Conservation (phyloP, 2,888 invertebrate species). For the Drosophila atripex region DNA sequence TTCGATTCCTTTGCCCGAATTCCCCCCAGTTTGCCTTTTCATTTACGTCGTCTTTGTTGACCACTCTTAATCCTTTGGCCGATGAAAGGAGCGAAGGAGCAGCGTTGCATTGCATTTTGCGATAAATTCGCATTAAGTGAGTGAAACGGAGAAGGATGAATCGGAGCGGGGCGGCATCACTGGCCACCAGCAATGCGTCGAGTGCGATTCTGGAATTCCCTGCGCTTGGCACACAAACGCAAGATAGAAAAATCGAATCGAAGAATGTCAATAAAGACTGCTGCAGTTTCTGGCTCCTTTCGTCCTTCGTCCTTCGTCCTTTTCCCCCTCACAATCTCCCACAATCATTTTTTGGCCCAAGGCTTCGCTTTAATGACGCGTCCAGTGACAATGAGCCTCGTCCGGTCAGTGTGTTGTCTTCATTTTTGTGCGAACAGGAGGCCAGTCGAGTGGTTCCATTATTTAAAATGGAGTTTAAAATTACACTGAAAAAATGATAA, state of each 20-base stretch:
- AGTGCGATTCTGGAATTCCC: slow-evolving; percentile 57
- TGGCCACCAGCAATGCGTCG: slow-evolving; percentile 75
- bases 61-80: slow-evolving; percentile 64
- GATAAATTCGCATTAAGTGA: slow-evolving; percentile 77
- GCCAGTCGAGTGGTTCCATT: slow-evolving; percentile 13
- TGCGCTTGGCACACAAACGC: slow-evolving; percentile 68
- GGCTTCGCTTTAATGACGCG: slow-evolving; percentile 51
- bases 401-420: slow-evolving; percentile 67
- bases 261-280: slow-evolving; percentile 72
- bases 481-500: no score
- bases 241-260: slow-evolving; percentile 56
- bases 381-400: slow-evolving; percentile 57
- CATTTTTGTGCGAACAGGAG: slow-evolving; percentile 49
- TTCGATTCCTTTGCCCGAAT: slow-evolving; percentile 22
- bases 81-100: slow-evolving; percentile 20
- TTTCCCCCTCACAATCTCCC: not conserved
- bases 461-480: not conserved
- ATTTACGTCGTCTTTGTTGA: slow-evolving; percentile 70
- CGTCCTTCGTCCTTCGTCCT: not conserved
- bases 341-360: not conserved
- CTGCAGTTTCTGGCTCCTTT: slow-evolving; percentile 11
- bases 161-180: slow-evolving; percentile 15
- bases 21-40: slow-evolving; percentile 62
- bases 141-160: slow-evolving; percentile 15
- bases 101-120: slow-evolving; percentile 65